Percentiles rank a stretch among this genome's conserved stretches.
These are phyloP conservation scores for Pyrgus malvae DNA, from an alignment of 2,888 invertebrate species.

Conservation along the genomic window DNA sequence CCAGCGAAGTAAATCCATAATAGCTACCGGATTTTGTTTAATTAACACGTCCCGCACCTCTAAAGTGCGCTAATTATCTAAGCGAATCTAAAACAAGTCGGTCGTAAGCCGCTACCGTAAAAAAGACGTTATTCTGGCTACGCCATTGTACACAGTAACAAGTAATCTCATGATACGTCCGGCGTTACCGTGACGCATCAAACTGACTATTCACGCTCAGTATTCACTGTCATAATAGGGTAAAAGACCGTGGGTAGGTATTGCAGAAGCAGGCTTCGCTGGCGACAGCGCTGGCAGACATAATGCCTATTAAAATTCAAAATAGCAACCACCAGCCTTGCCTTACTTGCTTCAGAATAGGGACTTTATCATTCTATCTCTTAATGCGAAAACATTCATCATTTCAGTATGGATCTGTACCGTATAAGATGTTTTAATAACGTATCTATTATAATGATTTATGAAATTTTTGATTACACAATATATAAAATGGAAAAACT, in stretches of 20 bases:
- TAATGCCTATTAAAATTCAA: slow-evolving; percentile 52
- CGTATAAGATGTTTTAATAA: neutral
- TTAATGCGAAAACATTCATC: neutral
- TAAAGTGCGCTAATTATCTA: slow-evolving; percentile 68
- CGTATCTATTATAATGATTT: slow-evolving; percentile 46
- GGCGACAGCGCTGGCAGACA: neutral
- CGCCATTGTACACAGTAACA: slow-evolving; percentile 45
- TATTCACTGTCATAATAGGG: slow-evolving; percentile 12
- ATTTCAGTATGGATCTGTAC: neutral
- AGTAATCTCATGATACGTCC: slow-evolving; percentile 52
- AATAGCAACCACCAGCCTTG: slow-evolving; percentile 30
- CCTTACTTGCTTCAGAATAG: neutral
- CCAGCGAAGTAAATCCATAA: slow-evolving; percentile 58
- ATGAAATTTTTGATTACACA: slow-evolving; percentile 47
- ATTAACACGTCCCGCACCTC: slow-evolving; percentile 61
- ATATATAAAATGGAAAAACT: slow-evolving; percentile 49
- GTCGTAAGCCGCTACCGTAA: slow-evolving; percentile 45
- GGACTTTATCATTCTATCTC: neutral
- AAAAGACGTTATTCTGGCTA: slow-evolving; percentile 52
- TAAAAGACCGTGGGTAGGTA: slow-evolving; percentile 19
- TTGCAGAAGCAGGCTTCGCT: slow-evolving; percentile 17
- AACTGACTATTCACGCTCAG: slow-evolving; percentile 24
- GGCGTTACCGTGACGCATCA: slow-evolving; percentile 41
- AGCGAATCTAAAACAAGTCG: slow-evolving; percentile 57
- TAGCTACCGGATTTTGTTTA: slow-evolving; percentile 49